These are phyloP conservation scores for Nettapus auritus DNA, from an alignment of 2,113 vertebrate species.

Conservation along the genomic window DNA sequence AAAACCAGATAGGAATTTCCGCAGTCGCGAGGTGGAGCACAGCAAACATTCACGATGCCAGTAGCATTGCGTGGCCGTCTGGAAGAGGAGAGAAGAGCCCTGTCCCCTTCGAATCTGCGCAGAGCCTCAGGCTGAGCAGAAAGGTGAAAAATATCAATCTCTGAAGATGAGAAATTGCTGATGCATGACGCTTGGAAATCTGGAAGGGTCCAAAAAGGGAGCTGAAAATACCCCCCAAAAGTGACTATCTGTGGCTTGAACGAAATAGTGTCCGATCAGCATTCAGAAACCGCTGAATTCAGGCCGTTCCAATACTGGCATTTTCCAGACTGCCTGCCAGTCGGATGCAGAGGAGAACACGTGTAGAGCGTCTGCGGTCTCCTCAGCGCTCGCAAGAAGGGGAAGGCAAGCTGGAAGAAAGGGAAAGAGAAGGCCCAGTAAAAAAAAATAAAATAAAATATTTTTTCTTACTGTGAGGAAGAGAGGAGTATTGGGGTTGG, in stretches of 20 bases:
- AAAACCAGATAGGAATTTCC: constrained; percentile 58
- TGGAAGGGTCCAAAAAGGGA: constrained; percentile 2
- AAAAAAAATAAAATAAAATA: neutral
- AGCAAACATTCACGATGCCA: neutral
- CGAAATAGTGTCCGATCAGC: constrained; percentile 61
- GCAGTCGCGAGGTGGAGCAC: constrained; percentile 28
- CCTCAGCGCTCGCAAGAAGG: neutral
- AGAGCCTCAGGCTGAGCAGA: fast-evolving
- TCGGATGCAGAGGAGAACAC: constrained; percentile 50
- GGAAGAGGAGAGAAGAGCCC: neutral
- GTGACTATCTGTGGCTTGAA: constrained; percentile 62
- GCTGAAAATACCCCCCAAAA: constrained; percentile 50
- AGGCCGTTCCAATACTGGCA: constrained; percentile 62
- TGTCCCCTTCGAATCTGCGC: neutral
- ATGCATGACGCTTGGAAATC: neutral
- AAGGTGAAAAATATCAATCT: neutral
- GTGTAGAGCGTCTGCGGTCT: constrained; percentile 32
- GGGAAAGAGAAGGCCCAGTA: neutral
- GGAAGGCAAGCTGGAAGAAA: constrained; percentile 6
- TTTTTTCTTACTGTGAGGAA: neutral
- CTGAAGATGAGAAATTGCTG: constrained; percentile 1
- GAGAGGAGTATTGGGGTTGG: neutral
- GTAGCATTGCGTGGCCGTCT: neutral
- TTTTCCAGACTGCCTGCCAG: constrained; percentile 69
- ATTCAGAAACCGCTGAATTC: constrained; percentile 54